phyloP scores from a whole-genome alignment of 1,140 invertebrate species.

The Papilio polyxenes region DNA sequence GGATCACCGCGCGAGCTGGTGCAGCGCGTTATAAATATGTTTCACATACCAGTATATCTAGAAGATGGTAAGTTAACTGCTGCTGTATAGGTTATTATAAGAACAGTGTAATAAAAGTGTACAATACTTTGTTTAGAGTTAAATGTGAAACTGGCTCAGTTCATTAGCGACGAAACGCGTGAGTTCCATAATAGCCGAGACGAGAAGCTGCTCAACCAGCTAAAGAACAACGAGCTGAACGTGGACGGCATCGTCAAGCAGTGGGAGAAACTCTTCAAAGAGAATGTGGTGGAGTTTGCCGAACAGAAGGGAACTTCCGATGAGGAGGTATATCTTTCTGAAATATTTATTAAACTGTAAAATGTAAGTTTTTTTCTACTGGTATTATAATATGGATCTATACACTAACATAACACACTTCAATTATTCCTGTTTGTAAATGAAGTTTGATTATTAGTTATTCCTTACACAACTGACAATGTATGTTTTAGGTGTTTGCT shows the following conservation, averaged over 20 bases:
- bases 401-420: too few relatives aligned
- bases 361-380: too few relatives aligned
- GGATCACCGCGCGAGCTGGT: constrained; percentile 84
- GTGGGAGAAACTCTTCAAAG: constrained; percentile 76
- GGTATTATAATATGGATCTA: too few relatives aligned
- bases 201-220: constrained; percentile 78
- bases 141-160: constrained; percentile 76
- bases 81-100: too few relatives aligned
- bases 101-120: background rate
- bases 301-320: constrained; percentile 87
- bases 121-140: constrained; percentile 50
- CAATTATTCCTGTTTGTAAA: background rate
- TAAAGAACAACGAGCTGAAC: constrained; percentile 69
- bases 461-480: background rate
- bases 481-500: constrained; percentile 81
- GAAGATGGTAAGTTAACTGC: constrained; percentile 77
- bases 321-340: constrained; percentile 79
- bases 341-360: background rate
- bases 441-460: background rate
- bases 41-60: constrained; percentile 86
- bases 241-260: constrained; percentile 73
- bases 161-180: constrained; percentile 79
- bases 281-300: constrained; percentile 83
- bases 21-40: constrained; percentile 84
- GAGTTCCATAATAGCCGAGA: constrained; percentile 82